Evolutionary conservation across 2,888 invertebrate genomes (phyloP), one percentile per base, ranked within the genome.

Genomic region (Thalpophila matura): DNA sequence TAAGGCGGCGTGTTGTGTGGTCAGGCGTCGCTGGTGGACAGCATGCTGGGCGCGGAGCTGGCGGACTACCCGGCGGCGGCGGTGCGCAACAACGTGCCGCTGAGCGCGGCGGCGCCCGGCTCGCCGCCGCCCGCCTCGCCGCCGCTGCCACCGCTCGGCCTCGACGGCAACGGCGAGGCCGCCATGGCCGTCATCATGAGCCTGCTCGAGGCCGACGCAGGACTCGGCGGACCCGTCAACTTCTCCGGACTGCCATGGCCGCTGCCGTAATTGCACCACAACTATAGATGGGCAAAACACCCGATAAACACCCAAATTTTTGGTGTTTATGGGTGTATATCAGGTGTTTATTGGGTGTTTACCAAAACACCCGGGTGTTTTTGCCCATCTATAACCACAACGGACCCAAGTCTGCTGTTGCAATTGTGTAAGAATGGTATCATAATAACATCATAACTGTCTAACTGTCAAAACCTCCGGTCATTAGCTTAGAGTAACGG

Each of bases 161-260:
- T 96, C 40, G 97, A 98, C 83, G 97, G 97, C 37, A 98, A 97
- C 86, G 98, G 98, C 79, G 98, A 98, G 86, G 98, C 98, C 2
- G 98, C 98, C 4, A 98, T 98, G 98, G 98, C 98, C 1, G 98
- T 98, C 74, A 98, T 98, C 79, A 98, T 98, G 98, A 98, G 97
- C 87, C 95, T 98, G 22, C 91, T 98, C 42, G 98, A 98, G 89
- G 98, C 98, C 0, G 98, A 98, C 87, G 98, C 98, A 0, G 98
- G 98, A 0, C 95, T 98, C 27, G 98, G 98, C 3, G 98, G 98
- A 0, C 98, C 98, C 0, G 97, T 98, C 33, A 98, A 98, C 92
- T 98, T 98, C 90, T 97, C 97, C 7, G 97, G 97, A 27, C 91
- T 98, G 20, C 98, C 98, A 0, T 98, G 98, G 98, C 98, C 98